These are phyloP conservation scores for Vidua macroura DNA, from an alignment of 2,113 vertebrate species.

Conservation along the genomic window DNA sequence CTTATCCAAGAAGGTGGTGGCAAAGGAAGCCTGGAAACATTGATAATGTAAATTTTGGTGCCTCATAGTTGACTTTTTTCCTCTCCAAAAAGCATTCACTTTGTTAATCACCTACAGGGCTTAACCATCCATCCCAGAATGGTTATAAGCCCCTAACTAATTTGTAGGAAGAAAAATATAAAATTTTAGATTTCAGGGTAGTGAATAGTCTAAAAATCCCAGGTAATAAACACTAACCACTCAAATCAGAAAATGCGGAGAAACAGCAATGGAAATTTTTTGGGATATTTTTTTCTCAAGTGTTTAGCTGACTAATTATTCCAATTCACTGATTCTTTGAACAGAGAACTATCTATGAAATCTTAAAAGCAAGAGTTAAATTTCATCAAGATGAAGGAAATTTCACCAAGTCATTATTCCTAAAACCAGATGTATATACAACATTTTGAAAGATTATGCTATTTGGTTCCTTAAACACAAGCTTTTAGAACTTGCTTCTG, in stretches of 20 bases:
- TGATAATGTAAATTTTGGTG: not conserved
- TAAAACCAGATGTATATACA: not conserved
- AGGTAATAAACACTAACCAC: not conserved
- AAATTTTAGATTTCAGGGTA: not conserved
- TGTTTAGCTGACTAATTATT: not conserved
- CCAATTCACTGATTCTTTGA: not conserved
- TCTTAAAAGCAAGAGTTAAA: not conserved
- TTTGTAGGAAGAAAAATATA: not conserved
- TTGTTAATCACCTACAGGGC: not conserved
- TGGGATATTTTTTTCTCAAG: too few relatives aligned
- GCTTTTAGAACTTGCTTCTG: not conserved
- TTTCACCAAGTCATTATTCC: not conserved
- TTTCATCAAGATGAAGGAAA: not conserved
- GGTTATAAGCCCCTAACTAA: not conserved
- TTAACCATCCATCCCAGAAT: not conserved
- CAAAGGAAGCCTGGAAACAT: not conserved
- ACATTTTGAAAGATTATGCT: not conserved
- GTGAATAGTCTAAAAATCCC: not conserved
- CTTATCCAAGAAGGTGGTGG: not conserved
- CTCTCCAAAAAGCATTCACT: not conserved
- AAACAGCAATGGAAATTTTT: not conserved
- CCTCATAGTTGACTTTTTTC: not conserved
- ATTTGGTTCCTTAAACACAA: not conserved
- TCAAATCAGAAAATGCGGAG: not conserved
- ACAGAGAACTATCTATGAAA: rapidly evolving